These are phyloP conservation scores for Heliconius hermathena DNA, from an alignment of 1,140 invertebrate genomes.

Conservation along the genomic window DNA sequence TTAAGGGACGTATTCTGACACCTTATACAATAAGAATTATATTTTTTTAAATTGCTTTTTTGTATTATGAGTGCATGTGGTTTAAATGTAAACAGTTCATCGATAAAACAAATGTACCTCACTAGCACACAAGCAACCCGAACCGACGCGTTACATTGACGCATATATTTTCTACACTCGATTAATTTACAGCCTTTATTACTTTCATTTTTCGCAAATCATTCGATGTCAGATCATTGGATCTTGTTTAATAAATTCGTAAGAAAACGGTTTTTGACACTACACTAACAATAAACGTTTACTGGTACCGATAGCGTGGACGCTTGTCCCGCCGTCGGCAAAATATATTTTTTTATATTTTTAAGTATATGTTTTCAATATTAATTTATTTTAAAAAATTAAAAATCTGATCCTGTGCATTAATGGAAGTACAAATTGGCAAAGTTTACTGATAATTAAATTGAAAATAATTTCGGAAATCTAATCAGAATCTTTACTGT, in stretches of 20 bases:
- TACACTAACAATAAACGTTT: neutral
- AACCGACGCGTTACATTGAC: conserved; percentile 55
- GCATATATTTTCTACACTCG: conserved; percentile 67
- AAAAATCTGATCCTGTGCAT: no score
- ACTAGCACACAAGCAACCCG: conserved; percentile 47
- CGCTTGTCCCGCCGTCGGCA: no score
- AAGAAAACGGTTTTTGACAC: neutral
- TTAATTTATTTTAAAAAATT: no score
- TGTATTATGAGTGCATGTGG: neutral
- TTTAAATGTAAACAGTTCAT: conserved; percentile 17
- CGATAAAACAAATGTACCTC: conserved; percentile 67
- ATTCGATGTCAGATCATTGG: conserved; percentile 6
- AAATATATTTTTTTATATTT: no score
- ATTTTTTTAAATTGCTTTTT: neutral
- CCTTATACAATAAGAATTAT: neutral
- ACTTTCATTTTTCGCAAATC: conserved; percentile 64
- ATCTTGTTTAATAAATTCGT: neutral
- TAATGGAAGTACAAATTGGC: no score
- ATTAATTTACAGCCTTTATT: conserved; percentile 71
- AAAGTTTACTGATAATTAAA: neutral
- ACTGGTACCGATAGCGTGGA: neutral
- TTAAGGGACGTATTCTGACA: neutral
- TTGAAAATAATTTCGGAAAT: neutral
- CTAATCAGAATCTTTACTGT: neutral
- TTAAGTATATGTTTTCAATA: no score